Evolutionary conservation across 2,113 vertebrate genomes (phyloP).

Genomic region (Alethe diademata): DNA sequence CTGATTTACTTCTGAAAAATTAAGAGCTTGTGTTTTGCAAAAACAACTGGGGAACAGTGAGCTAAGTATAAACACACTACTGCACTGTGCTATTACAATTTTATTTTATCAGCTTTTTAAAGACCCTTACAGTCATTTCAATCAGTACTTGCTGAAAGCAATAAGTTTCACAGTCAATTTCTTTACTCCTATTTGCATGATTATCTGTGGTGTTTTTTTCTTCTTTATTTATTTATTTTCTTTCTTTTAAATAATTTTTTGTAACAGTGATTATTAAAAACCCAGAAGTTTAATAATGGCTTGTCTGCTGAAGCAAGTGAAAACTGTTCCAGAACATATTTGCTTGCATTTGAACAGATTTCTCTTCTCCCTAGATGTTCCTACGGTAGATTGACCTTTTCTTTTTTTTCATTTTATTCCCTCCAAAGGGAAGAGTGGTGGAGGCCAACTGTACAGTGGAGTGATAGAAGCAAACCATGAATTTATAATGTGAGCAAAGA

Average conservation of each 20-base stretch:
- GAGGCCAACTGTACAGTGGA: not conserved
- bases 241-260: fast-evolving
- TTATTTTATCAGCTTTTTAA: not conserved
- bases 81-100: not conserved
- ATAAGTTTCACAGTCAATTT: not conserved
- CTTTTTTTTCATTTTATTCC: not conserved
- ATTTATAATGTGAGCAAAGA: not conserved
- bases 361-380: not conserved
- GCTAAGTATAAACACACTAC: not conserved
- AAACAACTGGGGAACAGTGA: not conserved
- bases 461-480: not conserved
- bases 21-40: not conserved
- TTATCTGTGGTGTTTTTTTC: not conserved
- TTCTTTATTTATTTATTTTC: no score
- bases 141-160: not conserved
- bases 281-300: not conserved
- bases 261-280: not conserved
- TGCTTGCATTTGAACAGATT: not conserved
- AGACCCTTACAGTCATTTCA: not conserved
- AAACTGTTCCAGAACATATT: not conserved
- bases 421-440: not conserved
- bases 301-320: not conserved
- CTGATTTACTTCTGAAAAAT: slow-evolving; percentile 3
- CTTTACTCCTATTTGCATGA: not conserved
- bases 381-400: not conserved